Percentiles rank a stretch among this genome's conserved stretches.
Conservation (phyloP, 2,888 invertebrate species). For the Deroplatys truncata region DNA sequence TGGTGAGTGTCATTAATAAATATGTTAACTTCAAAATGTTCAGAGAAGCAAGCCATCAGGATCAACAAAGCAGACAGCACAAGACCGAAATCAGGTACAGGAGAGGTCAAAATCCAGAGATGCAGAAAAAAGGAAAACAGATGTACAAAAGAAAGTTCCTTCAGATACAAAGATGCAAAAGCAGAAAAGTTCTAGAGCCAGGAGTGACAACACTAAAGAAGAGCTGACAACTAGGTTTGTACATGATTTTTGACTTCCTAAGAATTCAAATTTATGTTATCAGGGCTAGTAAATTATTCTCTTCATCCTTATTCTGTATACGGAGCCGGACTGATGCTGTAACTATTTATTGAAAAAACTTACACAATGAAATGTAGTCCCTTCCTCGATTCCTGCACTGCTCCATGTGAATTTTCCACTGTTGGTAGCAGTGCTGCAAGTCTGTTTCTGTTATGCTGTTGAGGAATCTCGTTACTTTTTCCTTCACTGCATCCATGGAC, state of each 20-base stretch:
- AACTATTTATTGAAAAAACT: no score
- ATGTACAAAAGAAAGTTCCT: not conserved
- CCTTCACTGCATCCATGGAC: no score
- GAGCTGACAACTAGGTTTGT: not conserved
- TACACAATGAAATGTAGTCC: no score
- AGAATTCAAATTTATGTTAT: not conserved
- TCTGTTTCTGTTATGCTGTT: no score
- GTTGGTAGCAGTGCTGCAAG: no score
- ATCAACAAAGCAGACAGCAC: conserved; percentile 31
- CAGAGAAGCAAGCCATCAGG: not conserved
- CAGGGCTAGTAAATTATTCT: not conserved
- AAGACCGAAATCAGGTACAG: not conserved
- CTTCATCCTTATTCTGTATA: no score
- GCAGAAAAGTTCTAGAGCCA: not conserved
- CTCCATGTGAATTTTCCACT: no score
- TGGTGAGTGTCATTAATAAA: no score
- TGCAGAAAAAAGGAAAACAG: conserved; percentile 15
- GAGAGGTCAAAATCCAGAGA: conserved; percentile 9
- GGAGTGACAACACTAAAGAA: not conserved
- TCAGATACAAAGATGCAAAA: conserved; percentile 5
- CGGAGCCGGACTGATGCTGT: no score
- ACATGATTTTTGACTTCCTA: no score
- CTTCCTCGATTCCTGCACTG: no score
- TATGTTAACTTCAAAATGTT: not conserved
- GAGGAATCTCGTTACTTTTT: no score